These are phyloP conservation scores for Drosophila lacteicornis DNA, from an alignment of 1,140 invertebrate species.

Conservation along the genomic window DNA sequence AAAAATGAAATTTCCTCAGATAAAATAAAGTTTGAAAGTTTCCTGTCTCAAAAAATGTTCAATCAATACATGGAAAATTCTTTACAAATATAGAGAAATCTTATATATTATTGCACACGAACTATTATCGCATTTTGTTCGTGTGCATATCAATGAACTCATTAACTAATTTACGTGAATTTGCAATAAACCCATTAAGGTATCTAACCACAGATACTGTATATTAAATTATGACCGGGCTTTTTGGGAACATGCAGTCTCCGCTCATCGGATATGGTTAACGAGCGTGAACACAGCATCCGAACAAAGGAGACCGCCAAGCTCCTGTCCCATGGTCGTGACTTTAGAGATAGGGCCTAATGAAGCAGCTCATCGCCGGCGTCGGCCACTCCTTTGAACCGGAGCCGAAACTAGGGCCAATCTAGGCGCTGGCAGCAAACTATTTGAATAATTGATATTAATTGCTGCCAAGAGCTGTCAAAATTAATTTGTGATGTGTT, in stretches of 20 bases:
- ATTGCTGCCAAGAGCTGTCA: constrained; percentile 76
- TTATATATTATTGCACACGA: no score
- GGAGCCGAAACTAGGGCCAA: background rate
- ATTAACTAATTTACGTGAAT: background rate
- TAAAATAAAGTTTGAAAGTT: no score
- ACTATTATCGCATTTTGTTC: no score
- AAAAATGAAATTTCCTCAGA: no score
- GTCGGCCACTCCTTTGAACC: constrained; percentile 17
- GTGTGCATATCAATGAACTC: background rate
- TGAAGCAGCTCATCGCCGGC: constrained; percentile 29
- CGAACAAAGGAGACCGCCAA: constrained; percentile 12
- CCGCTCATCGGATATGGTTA: background rate
- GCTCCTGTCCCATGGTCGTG: constrained; percentile 6
- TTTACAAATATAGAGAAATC: no score
- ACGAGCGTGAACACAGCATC: background rate
- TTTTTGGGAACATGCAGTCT: background rate
- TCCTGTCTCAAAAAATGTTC: no score
- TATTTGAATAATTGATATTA: constrained; percentile 77
- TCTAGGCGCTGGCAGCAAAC: constrained; percentile 35
- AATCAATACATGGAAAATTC: no score
- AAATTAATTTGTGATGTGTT: constrained; percentile 75
- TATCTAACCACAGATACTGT: background rate
- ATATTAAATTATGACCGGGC: background rate
- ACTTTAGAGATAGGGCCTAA: constrained; percentile 40
- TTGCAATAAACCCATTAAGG: no score